Conservation (phyloP, 2,113 vertebrate genomes). For the Empidonax alnorum region DNA sequence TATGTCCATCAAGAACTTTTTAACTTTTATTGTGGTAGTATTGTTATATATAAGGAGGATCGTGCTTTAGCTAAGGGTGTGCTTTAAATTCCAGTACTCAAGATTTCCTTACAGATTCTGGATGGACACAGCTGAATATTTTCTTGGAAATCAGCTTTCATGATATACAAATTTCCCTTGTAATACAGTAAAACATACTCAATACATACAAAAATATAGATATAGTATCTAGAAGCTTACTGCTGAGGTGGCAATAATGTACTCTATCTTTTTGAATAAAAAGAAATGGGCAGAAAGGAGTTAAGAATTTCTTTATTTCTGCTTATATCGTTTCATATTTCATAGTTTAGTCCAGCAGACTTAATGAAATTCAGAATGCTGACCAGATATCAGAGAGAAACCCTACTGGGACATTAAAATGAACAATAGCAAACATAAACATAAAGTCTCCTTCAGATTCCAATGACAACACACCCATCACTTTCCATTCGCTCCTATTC, state of each 20-base stretch:
- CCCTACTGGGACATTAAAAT: constrained; percentile 6
- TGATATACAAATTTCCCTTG: neutral
- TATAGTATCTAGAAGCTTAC: neutral
- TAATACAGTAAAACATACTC: neutral
- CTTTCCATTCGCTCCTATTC: neutral
- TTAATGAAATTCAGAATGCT: constrained; percentile 25
- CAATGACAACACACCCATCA: neutral
- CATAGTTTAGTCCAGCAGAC: neutral
- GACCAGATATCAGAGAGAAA: neutral
- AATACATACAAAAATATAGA: neutral
- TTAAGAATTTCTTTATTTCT: neutral
- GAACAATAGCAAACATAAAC: constrained; percentile 26
- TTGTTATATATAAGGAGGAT: neutral
- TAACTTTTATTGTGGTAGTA: neutral
- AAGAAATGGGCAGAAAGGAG: neutral
- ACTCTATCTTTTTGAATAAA: neutral
- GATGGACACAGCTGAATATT: neutral
- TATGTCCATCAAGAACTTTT: neutral
- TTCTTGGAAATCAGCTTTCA: neutral
- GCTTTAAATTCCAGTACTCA: neutral
- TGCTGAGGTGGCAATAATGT: neutral
- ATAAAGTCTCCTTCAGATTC: neutral
- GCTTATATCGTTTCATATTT: neutral
- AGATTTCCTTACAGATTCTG: neutral
- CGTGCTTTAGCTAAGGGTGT: neutral